A percentile compares a stretch with the other conserved stretches of the same genome.
Conservation (phyloP, 2,113 vertebrate genomes). For the Mirza zaza region DNA sequence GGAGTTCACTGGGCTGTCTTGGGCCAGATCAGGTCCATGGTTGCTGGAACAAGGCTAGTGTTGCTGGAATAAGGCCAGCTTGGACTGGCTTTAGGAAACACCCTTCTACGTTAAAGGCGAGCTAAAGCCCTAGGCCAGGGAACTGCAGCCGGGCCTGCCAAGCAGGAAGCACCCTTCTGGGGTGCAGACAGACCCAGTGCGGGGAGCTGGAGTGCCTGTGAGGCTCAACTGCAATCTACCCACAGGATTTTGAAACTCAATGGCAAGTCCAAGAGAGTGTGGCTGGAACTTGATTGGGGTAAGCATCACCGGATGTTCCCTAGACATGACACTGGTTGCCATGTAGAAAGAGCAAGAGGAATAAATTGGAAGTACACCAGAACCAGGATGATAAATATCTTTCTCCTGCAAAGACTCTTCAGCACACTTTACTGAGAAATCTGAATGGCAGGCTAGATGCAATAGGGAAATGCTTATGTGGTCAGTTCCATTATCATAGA, state of each 20-base stretch:
- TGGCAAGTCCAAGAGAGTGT: not conserved
- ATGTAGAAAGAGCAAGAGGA: not conserved
- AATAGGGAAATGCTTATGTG: no score
- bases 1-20: not conserved
- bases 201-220: no score
- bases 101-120: not conserved
- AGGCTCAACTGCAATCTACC: not conserved
- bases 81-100: no score
- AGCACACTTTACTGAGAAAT: not conserved
- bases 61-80: not conserved
- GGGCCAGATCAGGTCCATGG: not conserved
- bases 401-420: fast-evolving
- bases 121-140: not conserved
- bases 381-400: not conserved
- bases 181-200: no score
- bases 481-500: not conserved
- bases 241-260: not conserved
- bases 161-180: not conserved
- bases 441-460: not conserved
- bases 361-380: not conserved
- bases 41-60: not conserved
- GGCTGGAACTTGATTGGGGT: not conserved
- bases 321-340: not conserved
- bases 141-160: no score
- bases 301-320: not conserved